Evolutionary conservation across 2,113 vertebrate species (phyloP), one percentile per base, ranked within the genome.

Genomic region (Callocephalon fimbriatum): DNA sequence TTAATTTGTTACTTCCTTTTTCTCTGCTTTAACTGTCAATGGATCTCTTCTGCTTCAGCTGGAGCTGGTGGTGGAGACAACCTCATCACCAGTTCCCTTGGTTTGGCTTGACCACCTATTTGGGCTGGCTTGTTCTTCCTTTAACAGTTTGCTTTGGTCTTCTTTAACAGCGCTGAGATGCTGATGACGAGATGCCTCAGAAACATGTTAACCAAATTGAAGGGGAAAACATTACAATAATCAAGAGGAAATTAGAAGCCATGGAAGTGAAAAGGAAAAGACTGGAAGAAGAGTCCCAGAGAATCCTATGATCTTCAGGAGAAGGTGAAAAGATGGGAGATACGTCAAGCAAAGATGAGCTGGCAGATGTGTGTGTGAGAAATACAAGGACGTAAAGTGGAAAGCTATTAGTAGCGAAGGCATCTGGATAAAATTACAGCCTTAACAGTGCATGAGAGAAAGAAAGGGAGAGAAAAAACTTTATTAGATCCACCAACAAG

Each of bases 401-500:
- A 93, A 76, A 10, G 65, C 40, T 81, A 70, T 92, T 40, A 74
- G 81, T 58, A 71, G 91, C 61, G 73, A 80, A 86, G 31, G 62
- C 97, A 97, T 96, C 97, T 97, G 97, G 97, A 96, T 90, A 63
- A 93, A 96, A 97, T 97, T 96, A 96, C 35, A 54, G n/a, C 16
- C 15, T 70, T 66, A 51, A 87, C 58, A 76, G 63, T 4, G 31
- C 54, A 79, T 0, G 2, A 63, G 75, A 91, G 75, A 79, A 25
- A 58, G 59, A 83, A 50, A 61, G n/a, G 68, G 47, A 58, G 20
- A 29, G 27, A 78, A 56, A 85, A 88, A 84, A 51, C 53, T 93
- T 97, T 95, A 92, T 90, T 40, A 94, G 93, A 81, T 91, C 76
- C 78, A 93, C 92, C 95, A 85, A 92, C 89, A 97, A 88, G 89